These are phyloP conservation scores for Ostrea edulis DNA, from an alignment of 1,140 invertebrate genomes.

Conservation along the genomic window DNA sequence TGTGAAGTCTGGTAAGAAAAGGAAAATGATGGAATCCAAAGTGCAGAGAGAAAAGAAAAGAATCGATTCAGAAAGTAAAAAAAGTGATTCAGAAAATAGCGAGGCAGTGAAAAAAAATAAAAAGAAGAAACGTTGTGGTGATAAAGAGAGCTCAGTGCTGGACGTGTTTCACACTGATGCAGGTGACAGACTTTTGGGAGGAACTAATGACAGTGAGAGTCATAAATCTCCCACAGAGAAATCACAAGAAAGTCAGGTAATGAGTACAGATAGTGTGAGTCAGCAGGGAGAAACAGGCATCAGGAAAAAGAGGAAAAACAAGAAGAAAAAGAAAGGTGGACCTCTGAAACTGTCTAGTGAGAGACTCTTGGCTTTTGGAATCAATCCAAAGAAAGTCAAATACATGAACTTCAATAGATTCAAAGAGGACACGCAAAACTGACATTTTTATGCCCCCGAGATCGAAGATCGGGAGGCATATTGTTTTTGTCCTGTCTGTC, in stretches of 20 bases:
- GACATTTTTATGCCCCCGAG: too few relatives aligned
- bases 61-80: background rate
- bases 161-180: conserved; percentile 43
- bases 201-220: background rate
- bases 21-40: background rate
- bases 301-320: conserved; percentile 49
- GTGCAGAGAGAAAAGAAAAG: conserved; percentile 40
- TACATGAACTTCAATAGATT: conserved; percentile 60
- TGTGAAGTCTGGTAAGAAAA: background rate
- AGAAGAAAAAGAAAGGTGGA: conserved; percentile 70
- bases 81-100: conserved; percentile 29
- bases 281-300: background rate
- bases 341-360: conserved; percentile 82
- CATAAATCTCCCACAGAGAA: background rate
- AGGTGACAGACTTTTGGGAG: background rate
- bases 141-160: background rate
- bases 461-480: too few relatives aligned
- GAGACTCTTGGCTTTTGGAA: conserved; percentile 91
- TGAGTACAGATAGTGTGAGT: conserved; percentile 27
- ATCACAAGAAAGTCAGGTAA: conserved; percentile 10
- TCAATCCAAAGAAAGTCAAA: conserved; percentile 94
- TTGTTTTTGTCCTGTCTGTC: too few relatives aligned
- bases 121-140: conserved; percentile 6
- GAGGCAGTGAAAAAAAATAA: conserved; percentile 33
- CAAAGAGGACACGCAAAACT: conserved; percentile 29